These are phyloP conservation scores for Rotaria macrura DNA, from an alignment of 2,888 invertebrate genomes.

Conservation along the genomic window DNA sequence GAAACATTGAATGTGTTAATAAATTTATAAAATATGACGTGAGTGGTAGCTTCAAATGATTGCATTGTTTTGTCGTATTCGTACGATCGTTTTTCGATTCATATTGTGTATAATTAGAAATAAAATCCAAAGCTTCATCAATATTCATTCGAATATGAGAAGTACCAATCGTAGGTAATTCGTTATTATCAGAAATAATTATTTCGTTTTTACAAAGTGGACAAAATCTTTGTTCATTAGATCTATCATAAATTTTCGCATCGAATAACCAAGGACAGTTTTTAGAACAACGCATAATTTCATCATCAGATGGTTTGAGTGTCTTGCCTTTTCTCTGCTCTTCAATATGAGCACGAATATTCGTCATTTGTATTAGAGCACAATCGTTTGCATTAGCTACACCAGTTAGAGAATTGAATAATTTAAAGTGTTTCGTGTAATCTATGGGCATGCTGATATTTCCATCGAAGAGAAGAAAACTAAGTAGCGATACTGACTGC, in stretches of 20 bases:
- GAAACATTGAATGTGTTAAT: not conserved
- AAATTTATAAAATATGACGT: not conserved
- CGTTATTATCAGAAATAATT: not conserved
- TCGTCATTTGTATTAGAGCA: not conserved
- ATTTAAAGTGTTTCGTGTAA: not conserved
- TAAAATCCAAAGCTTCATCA: not conserved
- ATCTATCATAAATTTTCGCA: not conserved
- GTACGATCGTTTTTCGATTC: too few species aligned
- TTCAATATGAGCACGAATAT: not conserved
- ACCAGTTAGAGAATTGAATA: not conserved
- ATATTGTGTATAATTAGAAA: not conserved
- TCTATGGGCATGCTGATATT: not conserved
- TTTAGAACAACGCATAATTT: not conserved
- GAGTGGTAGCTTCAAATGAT: conserved; percentile 4
- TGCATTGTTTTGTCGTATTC: not conserved
- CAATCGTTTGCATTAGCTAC: not conserved
- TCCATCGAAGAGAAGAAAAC: not conserved
- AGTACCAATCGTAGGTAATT: not conserved
- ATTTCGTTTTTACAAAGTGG: not conserved
- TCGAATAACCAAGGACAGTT: not conserved
- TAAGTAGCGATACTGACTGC: not conserved
- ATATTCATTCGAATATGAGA: not conserved
- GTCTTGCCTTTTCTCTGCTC: not conserved
- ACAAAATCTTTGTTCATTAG: not conserved
- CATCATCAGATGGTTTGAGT: not conserved